These are phyloP conservation scores for Enteromius afrohamiltoni DNA, from an alignment of 2,797 vertebrate species.

Conservation along the genomic window DNA sequence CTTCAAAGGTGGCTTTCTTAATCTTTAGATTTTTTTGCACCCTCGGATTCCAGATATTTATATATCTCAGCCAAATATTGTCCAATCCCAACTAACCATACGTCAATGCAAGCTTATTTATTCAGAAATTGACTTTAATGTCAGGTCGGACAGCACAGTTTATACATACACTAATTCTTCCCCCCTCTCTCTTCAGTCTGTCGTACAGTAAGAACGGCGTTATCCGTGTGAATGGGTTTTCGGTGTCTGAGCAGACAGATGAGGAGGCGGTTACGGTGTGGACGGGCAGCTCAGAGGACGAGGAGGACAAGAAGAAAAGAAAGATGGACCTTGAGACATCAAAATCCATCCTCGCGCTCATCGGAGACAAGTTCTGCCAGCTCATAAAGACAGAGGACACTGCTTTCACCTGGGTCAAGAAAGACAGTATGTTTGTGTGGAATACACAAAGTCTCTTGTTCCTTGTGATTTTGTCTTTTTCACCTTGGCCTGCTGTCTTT, in stretches of 20 bases:
- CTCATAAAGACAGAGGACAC: slow-evolving; percentile 92
- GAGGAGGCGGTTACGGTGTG: slow-evolving; percentile 94
- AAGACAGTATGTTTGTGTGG: slow-evolving; percentile 82
- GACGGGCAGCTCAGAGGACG: slow-evolving; percentile 82
- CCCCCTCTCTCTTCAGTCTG: slow-evolving; percentile 76
- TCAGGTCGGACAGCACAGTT: not conserved
- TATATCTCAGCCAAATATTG: no score
- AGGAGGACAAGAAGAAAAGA: slow-evolving; percentile 61
- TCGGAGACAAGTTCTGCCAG: slow-evolving; percentile 97
- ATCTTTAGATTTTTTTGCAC: no score
- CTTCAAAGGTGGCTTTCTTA: no score
- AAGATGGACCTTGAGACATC: slow-evolving; percentile 89
- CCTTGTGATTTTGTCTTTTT: slow-evolving; percentile 34
- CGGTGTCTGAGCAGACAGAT: slow-evolving; percentile 93
- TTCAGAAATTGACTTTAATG: no score
- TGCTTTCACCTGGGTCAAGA: slow-evolving; percentile 93
- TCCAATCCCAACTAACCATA: no score
- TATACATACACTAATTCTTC: not conserved
- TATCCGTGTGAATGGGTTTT: slow-evolving; percentile 95
- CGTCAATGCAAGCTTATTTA: no score
- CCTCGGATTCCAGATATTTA: no score
- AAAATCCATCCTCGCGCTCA: slow-evolving; percentile 93
- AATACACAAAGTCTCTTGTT: not conserved
- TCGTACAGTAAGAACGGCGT: slow-evolving; percentile 98
- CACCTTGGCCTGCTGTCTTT: slow-evolving; percentile 8